Conservation (phyloP, 2,113 vertebrate species). For the Pelusios castaneus region DNA sequence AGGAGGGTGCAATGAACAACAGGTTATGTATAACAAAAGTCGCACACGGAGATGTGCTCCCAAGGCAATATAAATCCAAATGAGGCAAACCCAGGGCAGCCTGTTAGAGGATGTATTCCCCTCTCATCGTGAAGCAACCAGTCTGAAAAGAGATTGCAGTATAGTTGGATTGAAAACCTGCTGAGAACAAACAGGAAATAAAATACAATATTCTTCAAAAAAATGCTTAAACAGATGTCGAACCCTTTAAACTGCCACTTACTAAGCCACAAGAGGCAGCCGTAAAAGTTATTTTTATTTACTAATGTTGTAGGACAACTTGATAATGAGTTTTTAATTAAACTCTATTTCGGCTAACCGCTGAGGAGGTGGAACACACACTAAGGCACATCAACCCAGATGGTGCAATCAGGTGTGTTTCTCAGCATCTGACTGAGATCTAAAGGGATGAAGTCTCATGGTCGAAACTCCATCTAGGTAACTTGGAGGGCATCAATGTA, state of each 20-base stretch:
- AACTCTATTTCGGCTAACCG: conserved; percentile 67
- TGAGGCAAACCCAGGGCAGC: not conserved
- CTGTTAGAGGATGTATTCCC: not conserved
- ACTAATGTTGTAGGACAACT: conserved; percentile 61
- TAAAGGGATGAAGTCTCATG: fast-evolving
- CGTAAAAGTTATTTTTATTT: conserved; percentile 67
- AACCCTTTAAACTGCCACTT: conserved; percentile 39
- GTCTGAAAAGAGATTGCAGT: not conserved
- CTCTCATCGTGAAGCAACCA: not conserved
- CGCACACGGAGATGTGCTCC: not conserved
- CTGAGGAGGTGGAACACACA: conserved; percentile 27
- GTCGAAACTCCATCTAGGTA: fast-evolving
- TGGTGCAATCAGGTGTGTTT: conserved; percentile 1
- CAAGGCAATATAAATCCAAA: not conserved
- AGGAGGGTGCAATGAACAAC: not conserved
- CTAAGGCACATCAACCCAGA: not conserved
- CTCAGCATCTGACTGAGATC: not conserved
- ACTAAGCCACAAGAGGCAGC: conserved; percentile 36
- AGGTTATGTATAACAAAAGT: not conserved
- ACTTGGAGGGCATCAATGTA: fast-evolving
- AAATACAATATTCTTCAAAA: not conserved
- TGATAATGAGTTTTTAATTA: conserved; percentile 69
- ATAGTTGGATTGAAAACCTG: conserved; percentile 31
- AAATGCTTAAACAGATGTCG: not conserved
- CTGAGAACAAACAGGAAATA: not conserved